A percentile compares a stretch with the other conserved stretches of the same genome.
Evolutionary conservation across 2,113 vertebrate genomes (phyloP).

Genomic region (Tragelaphus buxtoni): DNA sequence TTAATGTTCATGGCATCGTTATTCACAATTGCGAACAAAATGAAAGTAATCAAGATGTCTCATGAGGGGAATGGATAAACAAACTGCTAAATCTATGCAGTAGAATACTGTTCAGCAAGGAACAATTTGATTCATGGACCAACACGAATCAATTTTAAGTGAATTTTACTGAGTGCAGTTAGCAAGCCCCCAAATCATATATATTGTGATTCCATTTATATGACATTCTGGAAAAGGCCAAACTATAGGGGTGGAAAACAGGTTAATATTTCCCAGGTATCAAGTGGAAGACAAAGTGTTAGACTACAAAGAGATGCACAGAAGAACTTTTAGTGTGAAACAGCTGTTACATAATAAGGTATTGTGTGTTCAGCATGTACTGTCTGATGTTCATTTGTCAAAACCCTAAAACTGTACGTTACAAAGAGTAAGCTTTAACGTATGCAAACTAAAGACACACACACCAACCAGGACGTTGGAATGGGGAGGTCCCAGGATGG

Average conservation of each 20-base stretch:
- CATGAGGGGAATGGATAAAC: background rate
- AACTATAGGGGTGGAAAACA: background rate
- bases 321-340: background rate
- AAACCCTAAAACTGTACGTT: background rate
- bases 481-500: background rate
- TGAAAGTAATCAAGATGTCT: background rate
- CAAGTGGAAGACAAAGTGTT: background rate
- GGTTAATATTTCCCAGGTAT: background rate
- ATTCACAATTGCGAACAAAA: background rate
- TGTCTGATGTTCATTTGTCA: background rate
- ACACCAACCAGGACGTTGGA: background rate
- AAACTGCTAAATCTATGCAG: background rate
- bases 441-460: background rate
- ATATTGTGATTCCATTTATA: background rate
- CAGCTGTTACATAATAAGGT: background rate
- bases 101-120: background rate
- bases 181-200: background rate
- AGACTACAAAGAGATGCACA: background rate
- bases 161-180: background rate
- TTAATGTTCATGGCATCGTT: background rate
- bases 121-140: background rate
- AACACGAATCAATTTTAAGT: background rate
- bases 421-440: background rate
- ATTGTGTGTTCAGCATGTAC: background rate
- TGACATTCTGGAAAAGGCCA: background rate